These are phyloP conservation scores for Poeciliopsis infans DNA, from an alignment of 2,797 vertebrate species.

Conservation along the genomic window DNA sequence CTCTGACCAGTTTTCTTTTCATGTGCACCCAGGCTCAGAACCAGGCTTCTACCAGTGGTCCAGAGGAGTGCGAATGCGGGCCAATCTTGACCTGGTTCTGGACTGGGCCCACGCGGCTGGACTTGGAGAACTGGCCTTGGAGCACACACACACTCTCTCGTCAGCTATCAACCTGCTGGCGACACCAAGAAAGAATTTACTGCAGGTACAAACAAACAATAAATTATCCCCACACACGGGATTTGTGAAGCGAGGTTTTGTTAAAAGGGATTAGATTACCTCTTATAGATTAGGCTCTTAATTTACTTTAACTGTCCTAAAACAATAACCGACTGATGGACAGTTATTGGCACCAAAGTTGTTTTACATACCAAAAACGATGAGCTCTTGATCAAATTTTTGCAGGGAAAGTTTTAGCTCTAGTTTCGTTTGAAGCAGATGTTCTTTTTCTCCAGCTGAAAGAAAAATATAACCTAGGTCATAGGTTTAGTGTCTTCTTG, in stretches of 20 bases:
- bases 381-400: neutral
- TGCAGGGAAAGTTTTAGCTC: neutral
- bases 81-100: conserved; percentile 81
- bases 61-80: conserved; percentile 79
- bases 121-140: conserved; percentile 77
- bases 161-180: conserved; percentile 83
- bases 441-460: neutral
- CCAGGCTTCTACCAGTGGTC: conserved; percentile 84
- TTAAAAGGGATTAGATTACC: neutral
- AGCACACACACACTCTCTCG: conserved; percentile 78
- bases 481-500: neutral
- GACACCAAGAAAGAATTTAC: conserved; percentile 78
- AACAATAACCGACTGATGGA: neutral
- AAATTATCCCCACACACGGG: conserved; percentile 27
- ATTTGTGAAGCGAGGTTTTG: neutral
- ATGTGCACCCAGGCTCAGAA: conserved; percentile 75
- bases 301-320: neutral
- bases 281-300: neutral
- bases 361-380: neutral
- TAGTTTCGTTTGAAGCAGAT: neutral
- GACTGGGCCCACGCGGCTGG: conserved; percentile 80
- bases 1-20: neutral
- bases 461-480: neutral
- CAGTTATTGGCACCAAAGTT: neutral
- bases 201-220: conserved; percentile 72